Evolutionary conservation across 1,140 invertebrate genomes (phyloP), one percentile per base, ranked within the genome.

Genomic region (Mycetomoellerius zeteki): DNA sequence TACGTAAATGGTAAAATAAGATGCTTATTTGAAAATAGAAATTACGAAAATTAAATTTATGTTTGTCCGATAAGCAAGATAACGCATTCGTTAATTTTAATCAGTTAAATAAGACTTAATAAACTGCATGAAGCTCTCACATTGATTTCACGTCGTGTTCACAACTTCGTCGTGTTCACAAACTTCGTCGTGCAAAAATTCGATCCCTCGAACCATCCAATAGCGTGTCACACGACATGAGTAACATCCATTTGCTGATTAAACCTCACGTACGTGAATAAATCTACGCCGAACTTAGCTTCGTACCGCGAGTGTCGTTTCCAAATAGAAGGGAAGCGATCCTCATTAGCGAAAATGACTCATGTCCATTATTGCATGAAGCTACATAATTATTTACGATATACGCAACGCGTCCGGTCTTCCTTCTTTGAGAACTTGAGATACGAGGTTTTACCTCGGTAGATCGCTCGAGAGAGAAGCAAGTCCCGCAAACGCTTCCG

Each of bases 401-500:
- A 47, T 62, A 27, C 65, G 72, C 67, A 84, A 75, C 54, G n/a
- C 37, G 54, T 84, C 37, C 80, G 69, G 24, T 27, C 37, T 82
- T 30, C 67, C 67, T 56, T 58, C 67, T 60, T 56, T 19, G 69
- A 24, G 19, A n/a, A 16, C 50, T 54, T 37, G 27, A 54, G 37
- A 43, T 43, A 43, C 37, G n/a, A n/a, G 80, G 67, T 85, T 90
- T 85, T 87, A 77, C 33, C 65, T 69, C 54, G 72, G 50, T 77
- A 72, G 81, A 90, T 88, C 82, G 58, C 78, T 27, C 27, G 14
- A 50, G 62, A 76, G 62, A 64, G 10, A 54, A 80, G 47, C 37
- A 85, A 90, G 73, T 84, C 82, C 72, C 52, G 52, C 81, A 86
- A 90, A 88, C 78, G 89, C 85, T 90, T 88, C 89, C 85, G 72